A percentile compares a stretch with the other conserved stretches of the same genome.
These are phyloP conservation scores for Siderastrea siderea DNA, from an alignment of 92 coral and sea anemone species.

Conservation along the genomic window DNA sequence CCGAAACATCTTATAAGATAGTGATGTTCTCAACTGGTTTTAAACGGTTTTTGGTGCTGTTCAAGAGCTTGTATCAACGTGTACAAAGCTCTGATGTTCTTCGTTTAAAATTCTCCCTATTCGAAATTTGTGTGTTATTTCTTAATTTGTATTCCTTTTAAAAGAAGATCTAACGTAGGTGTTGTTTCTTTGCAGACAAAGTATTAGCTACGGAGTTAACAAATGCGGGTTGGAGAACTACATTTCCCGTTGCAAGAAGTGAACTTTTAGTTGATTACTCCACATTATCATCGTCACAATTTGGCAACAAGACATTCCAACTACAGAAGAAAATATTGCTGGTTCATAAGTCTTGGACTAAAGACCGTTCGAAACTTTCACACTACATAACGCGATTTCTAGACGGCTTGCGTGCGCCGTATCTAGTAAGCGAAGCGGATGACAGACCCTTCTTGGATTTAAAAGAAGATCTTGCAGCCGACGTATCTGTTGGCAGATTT, in stretches of 20 bases:
- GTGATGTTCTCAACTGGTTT: no score
- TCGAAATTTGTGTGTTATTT: no score
- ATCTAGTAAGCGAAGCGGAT: conserved; percentile 80
- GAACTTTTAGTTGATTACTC: conserved; percentile 3
- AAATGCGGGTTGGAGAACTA: conserved; percentile 23
- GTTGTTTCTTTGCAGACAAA: conserved; percentile 47
- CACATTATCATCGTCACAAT: conserved; percentile 45
- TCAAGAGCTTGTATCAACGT: no score
- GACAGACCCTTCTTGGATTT: conserved; percentile 81
- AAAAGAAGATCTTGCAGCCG: conserved; percentile 67
- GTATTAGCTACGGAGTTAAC: conserved; percentile 62
- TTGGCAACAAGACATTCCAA: conserved; percentile 62
- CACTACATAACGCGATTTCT: conserved; percentile 85
- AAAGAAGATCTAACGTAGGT: background rate
- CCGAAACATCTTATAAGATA: no score
- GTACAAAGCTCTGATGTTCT: no score
- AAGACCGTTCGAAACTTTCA: conserved; percentile 88
- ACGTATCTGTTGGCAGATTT: conserved; percentile 74
- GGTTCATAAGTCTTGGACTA: conserved; percentile 69
- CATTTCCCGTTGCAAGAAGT: background rate
- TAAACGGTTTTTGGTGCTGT: no score
- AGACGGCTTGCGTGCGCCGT: conserved; percentile 89
- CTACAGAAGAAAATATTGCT: conserved; percentile 83
- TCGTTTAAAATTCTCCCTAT: no score
- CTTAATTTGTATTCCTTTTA: background rate